Conservation (phyloP, 2,888 invertebrate genomes). For the Sericinus montela region DNA sequence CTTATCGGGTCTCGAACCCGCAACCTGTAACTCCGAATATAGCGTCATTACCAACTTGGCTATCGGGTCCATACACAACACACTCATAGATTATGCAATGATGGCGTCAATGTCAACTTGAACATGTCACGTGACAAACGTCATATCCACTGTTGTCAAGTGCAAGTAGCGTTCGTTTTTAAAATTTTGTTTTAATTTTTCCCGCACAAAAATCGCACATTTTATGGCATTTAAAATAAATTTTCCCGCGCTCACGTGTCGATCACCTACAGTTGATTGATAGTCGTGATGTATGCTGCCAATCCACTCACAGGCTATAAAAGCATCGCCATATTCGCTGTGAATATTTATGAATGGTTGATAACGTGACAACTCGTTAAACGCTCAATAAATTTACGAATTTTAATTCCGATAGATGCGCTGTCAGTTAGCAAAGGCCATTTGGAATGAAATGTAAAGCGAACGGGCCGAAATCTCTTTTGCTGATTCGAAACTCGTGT, state of each 20-base stretch:
- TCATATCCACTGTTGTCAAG: slow-evolving; percentile 7
- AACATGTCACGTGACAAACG: slow-evolving; percentile 34
- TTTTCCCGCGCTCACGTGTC: slow-evolving; percentile 26
- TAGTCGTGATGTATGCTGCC: slow-evolving; percentile 62
- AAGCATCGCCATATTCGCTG: slow-evolving; percentile 56
- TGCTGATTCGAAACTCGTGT: slow-evolving; percentile 50
- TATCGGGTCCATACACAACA: too few relatives aligned
- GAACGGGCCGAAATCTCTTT: slow-evolving; percentile 56
- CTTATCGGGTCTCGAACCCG: too few relatives aligned
- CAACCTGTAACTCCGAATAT: too few relatives aligned
- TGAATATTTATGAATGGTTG: slow-evolving; percentile 71
- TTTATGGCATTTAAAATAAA: neutral
- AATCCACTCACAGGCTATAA: slow-evolving; percentile 60
- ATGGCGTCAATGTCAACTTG: too few relatives aligned
- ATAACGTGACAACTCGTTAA: slow-evolving; percentile 54
- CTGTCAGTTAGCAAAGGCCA: slow-evolving; percentile 33
- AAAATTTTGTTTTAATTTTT: slow-evolving; percentile 5
- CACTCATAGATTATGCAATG: too few relatives aligned
- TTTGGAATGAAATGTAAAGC: slow-evolving; percentile 42
- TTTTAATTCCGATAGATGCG: slow-evolving; percentile 58
- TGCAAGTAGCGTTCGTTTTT: slow-evolving; percentile 9
- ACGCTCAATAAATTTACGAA: slow-evolving; percentile 48
- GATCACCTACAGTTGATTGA: slow-evolving; percentile 64
- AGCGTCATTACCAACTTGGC: too few relatives aligned
- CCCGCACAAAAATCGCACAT: too few relatives aligned